Percentiles rank a stretch among this genome's conserved stretches.
phyloP scores from a whole-genome alignment of 1,140 invertebrate species.

The Vanessa atalanta region DNA sequence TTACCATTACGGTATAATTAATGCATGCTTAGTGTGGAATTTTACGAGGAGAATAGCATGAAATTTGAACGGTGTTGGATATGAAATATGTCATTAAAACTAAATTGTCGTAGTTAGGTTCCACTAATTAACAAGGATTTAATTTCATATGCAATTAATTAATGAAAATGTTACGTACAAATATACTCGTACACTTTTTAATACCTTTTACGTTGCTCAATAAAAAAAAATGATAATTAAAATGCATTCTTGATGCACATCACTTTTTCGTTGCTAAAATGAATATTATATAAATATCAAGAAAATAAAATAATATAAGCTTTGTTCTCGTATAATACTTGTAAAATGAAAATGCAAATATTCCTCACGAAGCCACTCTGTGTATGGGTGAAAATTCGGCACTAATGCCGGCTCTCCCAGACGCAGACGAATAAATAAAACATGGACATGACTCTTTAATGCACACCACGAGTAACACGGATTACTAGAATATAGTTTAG shows the following conservation, averaged over 20 bases:
- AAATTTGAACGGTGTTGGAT: conserved; percentile 4
- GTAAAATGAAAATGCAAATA: conserved; percentile 12
- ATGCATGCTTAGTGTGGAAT: conserved; percentile 27
- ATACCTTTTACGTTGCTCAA: neutral
- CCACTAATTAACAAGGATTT: conserved; percentile 17
- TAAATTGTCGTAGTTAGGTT: conserved; percentile 6
- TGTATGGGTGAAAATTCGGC: conserved; percentile 51
- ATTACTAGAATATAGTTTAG: conserved; percentile 9
- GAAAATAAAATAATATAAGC: neutral
- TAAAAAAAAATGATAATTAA: no score
- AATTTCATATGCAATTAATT: neutral
- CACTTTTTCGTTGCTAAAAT: no score
- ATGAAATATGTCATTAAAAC: conserved; percentile 13
- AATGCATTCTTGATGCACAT: no score
- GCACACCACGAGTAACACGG: conserved; percentile 36
- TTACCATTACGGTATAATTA: conserved; percentile 37
- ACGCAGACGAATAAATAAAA: conserved; percentile 72
- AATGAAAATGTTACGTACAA: neutral
- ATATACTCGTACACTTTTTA: neutral
- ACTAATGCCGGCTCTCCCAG: conserved; percentile 63
- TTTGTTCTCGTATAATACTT: conserved; percentile 4
- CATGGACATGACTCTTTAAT: conserved; percentile 59
- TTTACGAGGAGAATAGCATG: conserved; percentile 24
- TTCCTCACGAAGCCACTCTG: conserved; percentile 22
- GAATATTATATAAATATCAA: no score